Base-by-base conservation (phyloP, 2,797 vertebrate species). In the Etheostoma nigrum region DNA sequence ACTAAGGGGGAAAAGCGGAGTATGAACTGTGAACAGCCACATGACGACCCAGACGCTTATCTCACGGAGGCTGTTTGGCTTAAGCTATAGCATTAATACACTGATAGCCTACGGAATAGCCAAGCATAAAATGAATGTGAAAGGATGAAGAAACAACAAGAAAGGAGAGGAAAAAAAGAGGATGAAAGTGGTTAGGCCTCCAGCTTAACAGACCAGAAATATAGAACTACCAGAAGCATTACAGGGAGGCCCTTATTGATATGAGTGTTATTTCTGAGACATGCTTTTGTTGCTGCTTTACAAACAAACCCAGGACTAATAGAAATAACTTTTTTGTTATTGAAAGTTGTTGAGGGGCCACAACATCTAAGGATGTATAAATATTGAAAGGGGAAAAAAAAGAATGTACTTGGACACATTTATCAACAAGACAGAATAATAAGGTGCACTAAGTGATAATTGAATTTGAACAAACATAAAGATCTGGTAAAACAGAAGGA, bases 81-180 rank as follows among this genome's bases (percentile, higher is more conserved):
- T 95, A 96, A 95, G 95, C 95, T 94, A 74, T 87, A 85, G 95
- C 94, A 95, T 95, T 96, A 96, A 95, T 95, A 96, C 94, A 95
- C 94, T 94, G 95, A 96, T 95, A 95, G 94, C 94, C 94, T 88
- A 94, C 94, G 94, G 93, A 95, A 95, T 95, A 95, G 95, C 95
- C 95, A 96, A 96, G 95, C 95, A 96, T 95, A 95, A 96, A 96
- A 96, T 96, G 95, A 96, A 95, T 94, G 95, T 94, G 90, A 95
- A 95, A 94, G 95, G 93, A 94, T 95, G 95, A 95, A 95, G 95
- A 96, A 95, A 95, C 93, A 95, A 95, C 95, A 95, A 95, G 95
- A 95, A 96, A 93, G 88, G 92, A 81, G 78, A 86, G 87, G 90
- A 94, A 93, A 93, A 93, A 95, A 94, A 94, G 88, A 90, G 91